Percentiles rank a stretch among this genome's conserved stretches.
Evolutionary conservation across 2,113 vertebrate species (phyloP).

Genomic region (Halcyon senegalensis): DNA sequence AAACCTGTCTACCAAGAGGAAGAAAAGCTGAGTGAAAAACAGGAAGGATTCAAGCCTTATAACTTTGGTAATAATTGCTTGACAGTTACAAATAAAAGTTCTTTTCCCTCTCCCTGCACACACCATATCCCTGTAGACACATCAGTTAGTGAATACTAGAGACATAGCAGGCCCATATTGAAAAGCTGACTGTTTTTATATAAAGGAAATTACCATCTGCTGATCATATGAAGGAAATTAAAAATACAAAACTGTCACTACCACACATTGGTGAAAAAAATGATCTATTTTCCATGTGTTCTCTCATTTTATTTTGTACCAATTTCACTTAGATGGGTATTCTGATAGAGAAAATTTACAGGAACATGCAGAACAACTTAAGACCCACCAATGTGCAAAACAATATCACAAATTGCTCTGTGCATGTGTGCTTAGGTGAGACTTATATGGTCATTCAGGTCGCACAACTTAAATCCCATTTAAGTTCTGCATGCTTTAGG

Average conservation of each 20-base stretch:
- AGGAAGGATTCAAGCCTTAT: not conserved
- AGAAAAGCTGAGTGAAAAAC: not conserved
- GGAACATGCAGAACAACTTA: not conserved
- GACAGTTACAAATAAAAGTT: not conserved
- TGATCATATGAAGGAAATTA: not conserved
- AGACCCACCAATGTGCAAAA: not conserved
- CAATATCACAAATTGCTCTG: not conserved
- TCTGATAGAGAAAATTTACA: not conserved
- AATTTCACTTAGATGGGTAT: not conserved
- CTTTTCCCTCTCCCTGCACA: not conserved
- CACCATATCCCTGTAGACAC: not conserved
- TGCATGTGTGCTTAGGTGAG: not conserved
- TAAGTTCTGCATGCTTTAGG: not conserved
- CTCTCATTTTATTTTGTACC: not conserved
- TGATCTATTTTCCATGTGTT: not conserved
- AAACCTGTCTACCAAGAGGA: not conserved
- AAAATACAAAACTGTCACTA: not conserved
- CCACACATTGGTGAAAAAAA: not conserved
- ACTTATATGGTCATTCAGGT: not conserved
- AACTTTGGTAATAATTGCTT: not conserved
- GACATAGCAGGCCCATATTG: accelerated
- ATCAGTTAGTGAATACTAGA: not conserved
- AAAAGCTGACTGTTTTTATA: not conserved
- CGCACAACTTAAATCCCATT: not conserved
- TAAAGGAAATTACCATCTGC: not conserved